Evolutionary conservation across 2,888 invertebrate species (phyloP).

Genomic region (Himalopsyche kuldschensis): DNA sequence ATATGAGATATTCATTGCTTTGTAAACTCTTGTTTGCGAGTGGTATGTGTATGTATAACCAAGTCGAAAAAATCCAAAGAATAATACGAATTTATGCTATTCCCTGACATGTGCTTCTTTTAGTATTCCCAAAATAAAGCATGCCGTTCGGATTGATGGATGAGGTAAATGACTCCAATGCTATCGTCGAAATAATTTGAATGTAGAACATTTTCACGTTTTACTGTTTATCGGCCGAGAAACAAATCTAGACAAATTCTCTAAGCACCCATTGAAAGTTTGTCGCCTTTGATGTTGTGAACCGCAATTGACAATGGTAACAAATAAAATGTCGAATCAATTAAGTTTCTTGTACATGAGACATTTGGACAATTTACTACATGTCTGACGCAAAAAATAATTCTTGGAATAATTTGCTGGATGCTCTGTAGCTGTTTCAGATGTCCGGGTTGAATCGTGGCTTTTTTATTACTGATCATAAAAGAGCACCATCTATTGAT

Average conservation of each 20-base stretch:
- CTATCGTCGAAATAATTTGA: conserved; percentile 20
- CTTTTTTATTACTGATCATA: background rate
- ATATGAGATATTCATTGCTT: no score
- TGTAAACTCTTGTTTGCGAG: no score
- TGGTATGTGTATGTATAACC: no score
- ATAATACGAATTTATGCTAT: background rate
- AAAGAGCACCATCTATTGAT: background rate
- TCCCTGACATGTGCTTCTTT: background rate
- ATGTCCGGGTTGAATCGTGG: background rate
- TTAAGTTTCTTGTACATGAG: conserved; percentile 4
- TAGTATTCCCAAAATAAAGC: background rate
- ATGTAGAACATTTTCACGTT: conserved; percentile 24
- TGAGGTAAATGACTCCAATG: conserved; percentile 17
- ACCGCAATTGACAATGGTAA: conserved; percentile 10
- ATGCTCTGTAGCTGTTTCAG: background rate
- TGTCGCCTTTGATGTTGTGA: background rate
- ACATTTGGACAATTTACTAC: conserved; percentile 9
- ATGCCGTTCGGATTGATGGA: conserved; percentile 11
- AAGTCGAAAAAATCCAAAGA: background rate
- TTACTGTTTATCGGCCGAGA: background rate
- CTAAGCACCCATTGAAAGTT: background rate
- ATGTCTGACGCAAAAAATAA: background rate
- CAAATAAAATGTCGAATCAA: conserved; percentile 24
- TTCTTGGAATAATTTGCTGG: background rate
- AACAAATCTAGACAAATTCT: background rate